Base-by-base conservation (phyloP, 2,888 invertebrate genomes). In the Drosophila demipolita region DNA sequence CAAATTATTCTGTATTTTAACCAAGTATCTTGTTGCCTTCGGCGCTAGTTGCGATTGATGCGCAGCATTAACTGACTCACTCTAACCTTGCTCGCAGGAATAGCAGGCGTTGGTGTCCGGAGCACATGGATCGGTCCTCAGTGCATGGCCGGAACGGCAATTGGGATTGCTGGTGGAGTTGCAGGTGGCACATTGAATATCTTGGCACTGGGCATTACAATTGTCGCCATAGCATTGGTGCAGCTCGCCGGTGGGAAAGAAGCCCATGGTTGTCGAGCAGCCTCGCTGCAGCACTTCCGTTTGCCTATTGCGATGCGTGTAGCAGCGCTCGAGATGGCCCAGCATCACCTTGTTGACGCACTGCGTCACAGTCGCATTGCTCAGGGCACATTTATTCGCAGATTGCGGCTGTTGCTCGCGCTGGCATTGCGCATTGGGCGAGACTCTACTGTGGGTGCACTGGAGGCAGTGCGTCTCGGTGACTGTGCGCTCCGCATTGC, bases 61-160 rank as follows among this genome's bases (percentile, higher is more conserved):
- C n/a, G 23, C 42, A 36, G 50, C 35, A 7, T 23, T n/a, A 1
- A 15, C 26, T 11, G 26, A 65, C 73, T 73, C 69, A 73, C 66
- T 61, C 73, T 84, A 78, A 80, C 91, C 90, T 76, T 82, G 78
- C 79, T 92, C 92, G 61, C 92, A 92, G 33, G 91, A 87, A 64
- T 80, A 91, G 65, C 92, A 92, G 38, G 84, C 77, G 5, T 74
- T 66, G 1, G 91, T 91, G 23, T 83, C 89, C 3, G 55, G 36
- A 1, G 66, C 67, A 55, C 92, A 92, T 54, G 82, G 81, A 7
- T 74, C 63, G n/a, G 70, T 53, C 1, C 52, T 81, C 20, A 79
- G 42, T 9, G 72, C 60, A 4, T 74, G 72, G 6, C 87, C 87
- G 40, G 59, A 67, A 2, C 87, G 85, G 54, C 92, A 92, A 17